A percentile compares a stretch with the other conserved stretches of the same genome.
Evolutionary conservation across 30 jellyfish, hydroid and myxozoan species (phyloP).

Genomic region (Mastigias papua): DNA sequence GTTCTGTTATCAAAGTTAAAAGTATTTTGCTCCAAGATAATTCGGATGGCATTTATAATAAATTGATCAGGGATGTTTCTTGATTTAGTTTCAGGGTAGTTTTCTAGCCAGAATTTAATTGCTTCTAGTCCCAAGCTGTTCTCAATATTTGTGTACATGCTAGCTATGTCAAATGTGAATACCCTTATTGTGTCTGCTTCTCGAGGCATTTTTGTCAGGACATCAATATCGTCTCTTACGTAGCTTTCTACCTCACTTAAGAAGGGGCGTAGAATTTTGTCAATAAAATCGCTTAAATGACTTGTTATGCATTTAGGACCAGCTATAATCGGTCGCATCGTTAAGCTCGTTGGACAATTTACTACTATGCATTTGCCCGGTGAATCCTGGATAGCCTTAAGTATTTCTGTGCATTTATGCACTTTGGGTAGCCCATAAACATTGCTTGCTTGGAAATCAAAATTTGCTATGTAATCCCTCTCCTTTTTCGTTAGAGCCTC

Average conservation of each 20-base stretch:
- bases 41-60: constrained; percentile 2
- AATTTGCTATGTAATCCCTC: constrained; percentile 19
- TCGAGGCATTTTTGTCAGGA: constrained; percentile 10
- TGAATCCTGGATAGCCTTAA: neutral
- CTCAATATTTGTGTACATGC: constrained; percentile 32
- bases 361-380: constrained; percentile 20
- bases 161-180: constrained; percentile 18
- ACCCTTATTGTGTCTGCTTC: constrained; percentile 10
- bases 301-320: constrained; percentile 28
- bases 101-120: constrained; percentile 25
- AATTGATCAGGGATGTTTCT: constrained; percentile 23
- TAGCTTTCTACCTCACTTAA: constrained; percentile 6
- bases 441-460: constrained; percentile 10
- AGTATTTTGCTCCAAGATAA: constrained; percentile 17
- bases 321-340: constrained; percentile 41
- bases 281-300: constrained; percentile 4
- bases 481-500: constrained; percentile 6
- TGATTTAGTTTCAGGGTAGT: neutral
- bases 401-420: constrained; percentile 34
- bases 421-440: constrained; percentile 4
- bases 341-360: constrained; percentile 29
- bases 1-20: constrained; percentile 1
- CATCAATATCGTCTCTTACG: neutral
- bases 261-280: constrained; percentile 17
- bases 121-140: constrained; percentile 28